phyloP scores from a whole-genome alignment of 2,888 invertebrate genomes.

The Amphipyra tragopoginis region DNA sequence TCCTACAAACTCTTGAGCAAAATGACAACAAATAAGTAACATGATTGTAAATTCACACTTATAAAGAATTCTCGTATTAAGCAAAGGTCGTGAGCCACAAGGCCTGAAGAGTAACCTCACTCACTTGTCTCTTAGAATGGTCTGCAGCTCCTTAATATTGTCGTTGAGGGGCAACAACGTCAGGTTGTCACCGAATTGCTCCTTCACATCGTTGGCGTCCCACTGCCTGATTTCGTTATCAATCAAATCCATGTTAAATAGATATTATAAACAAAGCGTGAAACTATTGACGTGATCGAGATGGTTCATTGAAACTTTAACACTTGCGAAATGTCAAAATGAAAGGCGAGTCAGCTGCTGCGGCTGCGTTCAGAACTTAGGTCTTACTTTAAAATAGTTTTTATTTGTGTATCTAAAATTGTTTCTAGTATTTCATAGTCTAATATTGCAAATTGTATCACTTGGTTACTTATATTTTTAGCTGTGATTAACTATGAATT shows the following conservation, averaged over 20 bases:
- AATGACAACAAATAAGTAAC: too few species aligned
- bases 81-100: constrained; percentile 18
- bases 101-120: constrained; percentile 75
- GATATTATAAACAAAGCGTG: constrained; percentile 46
- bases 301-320: background rate
- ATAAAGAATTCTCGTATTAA: background rate
- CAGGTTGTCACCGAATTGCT: constrained; percentile 92
- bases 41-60: background rate
- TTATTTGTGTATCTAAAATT: too few species aligned
- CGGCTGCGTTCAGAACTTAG: too few species aligned
- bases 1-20: too few species aligned
- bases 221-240: constrained; percentile 83
- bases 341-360: too few species aligned
- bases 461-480: too few species aligned
- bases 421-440: too few species aligned
- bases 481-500: too few species aligned
- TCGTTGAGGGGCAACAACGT: constrained; percentile 93
- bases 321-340: too few species aligned
- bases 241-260: constrained; percentile 78
- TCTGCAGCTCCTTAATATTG: constrained; percentile 95
- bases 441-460: too few species aligned
- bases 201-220: constrained; percentile 82
- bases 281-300: constrained; percentile 30
- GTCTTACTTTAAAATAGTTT: too few species aligned
- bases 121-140: constrained; percentile 96